These are phyloP conservation scores for Torymus auratus DNA, from an alignment of 2,888 invertebrate species.

Conservation along the genomic window DNA sequence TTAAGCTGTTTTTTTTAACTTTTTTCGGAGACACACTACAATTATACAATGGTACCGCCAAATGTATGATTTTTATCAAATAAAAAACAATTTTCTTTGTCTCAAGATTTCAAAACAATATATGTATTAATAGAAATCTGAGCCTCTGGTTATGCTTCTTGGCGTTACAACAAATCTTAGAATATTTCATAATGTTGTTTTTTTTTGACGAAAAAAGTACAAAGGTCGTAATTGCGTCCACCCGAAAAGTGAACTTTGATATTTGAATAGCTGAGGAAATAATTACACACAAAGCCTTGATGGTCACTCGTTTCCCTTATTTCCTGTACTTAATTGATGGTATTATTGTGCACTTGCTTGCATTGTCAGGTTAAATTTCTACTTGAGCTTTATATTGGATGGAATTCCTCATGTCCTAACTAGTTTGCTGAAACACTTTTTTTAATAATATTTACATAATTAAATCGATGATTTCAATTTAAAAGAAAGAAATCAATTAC, in stretches of 20 bases:
- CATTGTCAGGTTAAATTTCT: neutral
- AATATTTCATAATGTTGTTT: too few relatives aligned
- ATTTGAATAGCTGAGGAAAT: neutral
- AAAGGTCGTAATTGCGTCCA: too few relatives aligned
- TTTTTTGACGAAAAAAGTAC: too few relatives aligned
- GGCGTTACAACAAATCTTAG: neutral
- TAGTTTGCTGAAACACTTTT: too few relatives aligned
- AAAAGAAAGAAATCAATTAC: too few relatives aligned
- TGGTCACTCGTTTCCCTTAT: neutral
- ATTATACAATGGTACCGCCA: slow-evolving; percentile 6
- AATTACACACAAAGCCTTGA: neutral
- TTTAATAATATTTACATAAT: too few relatives aligned
- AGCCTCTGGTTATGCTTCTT: neutral
- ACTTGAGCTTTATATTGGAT: too few relatives aligned
- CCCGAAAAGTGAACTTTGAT: too few relatives aligned
- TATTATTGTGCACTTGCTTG: neutral
- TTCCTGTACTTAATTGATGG: slow-evolving; percentile 30
- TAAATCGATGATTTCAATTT: too few relatives aligned
- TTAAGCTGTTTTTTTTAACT: neutral
- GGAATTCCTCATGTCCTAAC: too few relatives aligned
- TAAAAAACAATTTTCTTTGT: slow-evolving; percentile 36
- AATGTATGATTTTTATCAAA: slow-evolving; percentile 21
- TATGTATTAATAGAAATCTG: neutral
- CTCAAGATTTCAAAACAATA: slow-evolving; percentile 22
- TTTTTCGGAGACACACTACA: neutral